These are phyloP conservation scores for Dromaius novaehollandiae DNA, from an alignment of 2,113 vertebrate genomes.

Conservation along the genomic window DNA sequence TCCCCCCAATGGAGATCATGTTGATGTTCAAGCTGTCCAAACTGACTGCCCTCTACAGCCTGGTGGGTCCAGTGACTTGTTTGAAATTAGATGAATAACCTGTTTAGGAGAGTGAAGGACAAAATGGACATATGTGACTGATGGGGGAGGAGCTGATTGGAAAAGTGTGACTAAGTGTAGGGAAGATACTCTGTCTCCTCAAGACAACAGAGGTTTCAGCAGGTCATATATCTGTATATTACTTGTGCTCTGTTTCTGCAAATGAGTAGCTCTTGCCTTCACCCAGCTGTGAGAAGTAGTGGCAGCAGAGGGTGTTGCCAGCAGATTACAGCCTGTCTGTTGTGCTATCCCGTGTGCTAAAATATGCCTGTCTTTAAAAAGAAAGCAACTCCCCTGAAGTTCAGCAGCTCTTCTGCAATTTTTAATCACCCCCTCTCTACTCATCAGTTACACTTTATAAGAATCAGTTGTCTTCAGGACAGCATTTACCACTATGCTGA, in stretches of 20 bases:
- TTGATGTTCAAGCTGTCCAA: conserved; percentile 8
- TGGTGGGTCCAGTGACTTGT: conserved; percentile 15
- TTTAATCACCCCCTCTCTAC: not conserved
- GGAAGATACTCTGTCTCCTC: not conserved
- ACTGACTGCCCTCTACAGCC: not conserved
- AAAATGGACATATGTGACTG: not conserved
- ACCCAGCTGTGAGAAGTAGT: not conserved
- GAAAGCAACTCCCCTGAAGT: accelerated
- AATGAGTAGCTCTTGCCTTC: not conserved
- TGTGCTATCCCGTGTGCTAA: not conserved
- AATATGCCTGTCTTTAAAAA: not conserved
- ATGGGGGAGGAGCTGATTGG: not conserved
- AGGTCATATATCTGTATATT: not conserved
- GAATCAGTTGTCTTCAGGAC: not conserved
- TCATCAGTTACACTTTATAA: not conserved
- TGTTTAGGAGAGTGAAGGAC: not conserved
- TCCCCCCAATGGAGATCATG: conserved; percentile 46
- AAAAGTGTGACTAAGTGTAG: accelerated
- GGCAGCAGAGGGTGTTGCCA: not conserved
- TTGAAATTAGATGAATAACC: not conserved
- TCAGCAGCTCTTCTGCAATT: not conserved
- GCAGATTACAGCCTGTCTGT: not conserved
- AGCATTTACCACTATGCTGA: not conserved
- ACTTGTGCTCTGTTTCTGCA: accelerated
- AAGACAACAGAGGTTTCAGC: not conserved